phyloP scores from a whole-genome alignment of 2,113 vertebrate genomes.

The Salminus brasiliensis region DNA sequence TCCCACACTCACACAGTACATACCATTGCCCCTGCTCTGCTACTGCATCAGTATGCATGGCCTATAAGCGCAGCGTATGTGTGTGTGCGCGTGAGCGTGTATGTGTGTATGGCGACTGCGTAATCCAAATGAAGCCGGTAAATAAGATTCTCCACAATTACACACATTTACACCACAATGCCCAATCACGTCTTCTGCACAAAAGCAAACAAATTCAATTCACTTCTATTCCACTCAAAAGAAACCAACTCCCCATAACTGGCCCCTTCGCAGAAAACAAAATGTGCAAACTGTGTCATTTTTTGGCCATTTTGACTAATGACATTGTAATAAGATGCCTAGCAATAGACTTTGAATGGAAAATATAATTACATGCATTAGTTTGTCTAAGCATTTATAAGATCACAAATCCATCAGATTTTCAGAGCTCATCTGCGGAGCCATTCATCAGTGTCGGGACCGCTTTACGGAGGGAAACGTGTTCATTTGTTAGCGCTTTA shows the following conservation, averaged over 20 bases:
- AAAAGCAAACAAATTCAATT: constrained; percentile 88
- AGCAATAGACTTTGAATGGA: constrained; percentile 97
- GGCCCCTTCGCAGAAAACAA: constrained; percentile 66
- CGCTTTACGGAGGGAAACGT: constrained; percentile 85
- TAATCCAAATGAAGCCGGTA: constrained; percentile 60
- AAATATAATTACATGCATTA: constrained; percentile 99
- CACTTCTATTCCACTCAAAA: constrained; percentile 87
- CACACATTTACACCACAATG: constrained; percentile 78
- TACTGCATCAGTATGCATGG: constrained; percentile 13
- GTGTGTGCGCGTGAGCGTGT: constrained; percentile 2
- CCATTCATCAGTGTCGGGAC: constrained; percentile 97
- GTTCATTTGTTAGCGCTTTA: constrained; percentile 84
- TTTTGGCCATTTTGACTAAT: constrained; percentile 93
- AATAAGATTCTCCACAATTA: constrained; percentile 73
- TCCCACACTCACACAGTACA: background rate
- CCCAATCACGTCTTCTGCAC: constrained; percentile 82
- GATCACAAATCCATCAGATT: constrained; percentile 99
- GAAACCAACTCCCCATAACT: constrained; percentile 92
- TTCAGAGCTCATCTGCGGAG: constrained; percentile 97
- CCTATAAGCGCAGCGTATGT: background rate
- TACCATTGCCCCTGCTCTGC: background rate
- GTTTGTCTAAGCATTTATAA: constrained; percentile 98
- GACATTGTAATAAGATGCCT: constrained; percentile 99
- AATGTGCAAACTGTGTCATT: constrained; percentile 89
- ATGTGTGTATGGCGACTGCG: constrained; percentile 19